phyloP scores from a whole-genome alignment of 1,140 invertebrate species.

The Hypsibius dujardini region DNA sequence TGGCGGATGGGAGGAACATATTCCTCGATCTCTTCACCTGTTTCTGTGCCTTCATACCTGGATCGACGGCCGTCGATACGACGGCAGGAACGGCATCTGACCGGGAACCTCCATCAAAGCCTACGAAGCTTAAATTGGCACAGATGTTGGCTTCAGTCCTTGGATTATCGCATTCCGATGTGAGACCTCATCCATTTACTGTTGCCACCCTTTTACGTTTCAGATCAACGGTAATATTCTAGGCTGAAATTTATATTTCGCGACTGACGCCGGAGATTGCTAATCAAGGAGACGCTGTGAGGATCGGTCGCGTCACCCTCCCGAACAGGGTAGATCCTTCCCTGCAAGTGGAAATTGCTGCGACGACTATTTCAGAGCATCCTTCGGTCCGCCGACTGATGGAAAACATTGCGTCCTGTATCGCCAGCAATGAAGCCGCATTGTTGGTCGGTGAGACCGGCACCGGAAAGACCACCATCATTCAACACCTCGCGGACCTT shows the following conservation, averaged over 20 bases:
- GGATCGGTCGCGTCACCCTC: neutral
- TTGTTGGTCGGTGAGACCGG: constrained; percentile 93
- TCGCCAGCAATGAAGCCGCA: constrained; percentile 67
- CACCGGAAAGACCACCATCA: constrained; percentile 87
- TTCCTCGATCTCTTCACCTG: constrained; percentile 79
- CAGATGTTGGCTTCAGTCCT: neutral
- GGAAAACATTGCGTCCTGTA: constrained; percentile 64
- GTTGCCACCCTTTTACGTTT: neutral
- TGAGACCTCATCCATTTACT: neutral
- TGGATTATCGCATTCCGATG: neutral
- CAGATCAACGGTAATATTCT: neutral
- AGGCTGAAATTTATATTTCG: neutral
- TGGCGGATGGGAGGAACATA: constrained; percentile 53
- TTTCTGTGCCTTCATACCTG: constrained; percentile 57
- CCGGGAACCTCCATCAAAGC: neutral
- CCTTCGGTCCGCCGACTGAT: constrained; percentile 52
- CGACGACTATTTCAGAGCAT: constrained; percentile 32
- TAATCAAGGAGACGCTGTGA: neutral
- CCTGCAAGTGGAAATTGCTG: neutral
- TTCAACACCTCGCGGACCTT: constrained; percentile 74
- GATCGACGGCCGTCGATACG: constrained; percentile 28
- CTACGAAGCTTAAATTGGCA: neutral
- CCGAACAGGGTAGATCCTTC: neutral
- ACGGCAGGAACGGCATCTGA: constrained; percentile 24
- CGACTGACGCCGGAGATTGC: too few species aligned